Evolutionary conservation across 2,113 vertebrate genomes (phyloP), one percentile per base, ranked within the genome.

Genomic region (Triplophysa tibetana): DNA sequence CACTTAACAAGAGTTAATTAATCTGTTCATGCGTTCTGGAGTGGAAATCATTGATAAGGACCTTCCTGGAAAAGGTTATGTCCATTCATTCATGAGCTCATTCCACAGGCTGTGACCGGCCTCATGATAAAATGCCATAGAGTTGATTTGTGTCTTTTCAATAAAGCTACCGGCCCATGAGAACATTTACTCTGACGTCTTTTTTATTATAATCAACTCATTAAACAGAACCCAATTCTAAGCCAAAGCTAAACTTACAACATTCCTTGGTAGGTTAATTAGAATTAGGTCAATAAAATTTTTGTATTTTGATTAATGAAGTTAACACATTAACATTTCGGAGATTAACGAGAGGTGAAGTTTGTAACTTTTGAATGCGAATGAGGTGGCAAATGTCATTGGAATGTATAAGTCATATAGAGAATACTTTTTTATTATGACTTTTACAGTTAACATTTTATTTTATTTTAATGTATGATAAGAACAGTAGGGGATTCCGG

Each of bases 1-100:
- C 41, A 41, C 75, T 81, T 81, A 23, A 75, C 58, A n/a, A 29
- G 21, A 21, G 54, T 76, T 64, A 80, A 83, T 83, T 70, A 63
- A 73, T 77, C 67, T 54, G 73, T 50, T 64, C 54, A 68, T 70
- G 58, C 63, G 62, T 29, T 75, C 69, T 70, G 24, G 58, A 43
- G 64, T 76, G 72, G 58, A 76, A 80, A 65, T 83, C 73, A 72
- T 58, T 66, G 78, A 83, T 72, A 83, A 83, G 65, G 48, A 43
- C n/a, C 50, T 21, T 63, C 48, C 66, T 11, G 66, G 45, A 64
- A 76, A 83, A 83, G 78, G 78, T 81, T 56, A 81, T 10, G 19
- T 77, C 63, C 73, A 74, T 81, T 77, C 62, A 72, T 83, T 80
- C 73, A 26, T 26, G 50, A 65, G n/a, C 23, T 50, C 62, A 65